Evolutionary conservation across 2,113 vertebrate genomes (phyloP), one percentile per base, ranked within the genome.

Genomic region (Cottus gobio): DNA sequence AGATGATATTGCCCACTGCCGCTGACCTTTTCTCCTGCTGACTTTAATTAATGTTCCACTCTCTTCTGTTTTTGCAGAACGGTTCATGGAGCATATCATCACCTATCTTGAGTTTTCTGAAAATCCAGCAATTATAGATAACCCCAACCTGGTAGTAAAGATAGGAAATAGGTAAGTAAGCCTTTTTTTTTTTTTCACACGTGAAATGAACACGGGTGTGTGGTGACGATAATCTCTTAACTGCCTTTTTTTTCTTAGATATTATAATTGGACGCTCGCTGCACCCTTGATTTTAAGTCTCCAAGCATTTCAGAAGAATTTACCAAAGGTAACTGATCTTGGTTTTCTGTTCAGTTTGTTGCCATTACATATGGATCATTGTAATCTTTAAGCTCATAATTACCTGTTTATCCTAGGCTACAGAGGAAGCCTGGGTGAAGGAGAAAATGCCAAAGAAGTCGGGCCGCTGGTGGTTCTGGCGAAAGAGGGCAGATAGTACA

Each of bases 361-460:
- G 3, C 42, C 1, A 20, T 4, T 52, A 34, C 4, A n/a, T 31
- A 1, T 20, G 30, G 13, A 48, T 60, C 15, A n/a, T 56, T 58
- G 16, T 71, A 8, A 54, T 8, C 39, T 4, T 15, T 16, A 26
- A 6, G 18, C n/a, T 78, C 12, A 42, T 36, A 0, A 0, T 37
- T 28, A 20, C 57, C 24, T 54, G 10, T 80, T 36, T 63, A n/a
- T 75, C 78, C 83, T 37, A 99, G 98, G 96, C 96, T 87, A 97
- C 98, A 18, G 96, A 99, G 6, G 98, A 99, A 88, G 97, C 97
- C 71, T 99, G 97, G 98, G 95, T 98, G 46, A 98, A 98, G 91
- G 97, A 98, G 82, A 99, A 97, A 93, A 99, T 99, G 97, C 97
- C 97, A 93, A 99, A 99, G 94, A 99, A 99, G 87, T 98, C 98